These are phyloP conservation scores for Macrocentrus cingulum DNA, from an alignment of 1,140 invertebrate genomes.

Conservation along the genomic window DNA sequence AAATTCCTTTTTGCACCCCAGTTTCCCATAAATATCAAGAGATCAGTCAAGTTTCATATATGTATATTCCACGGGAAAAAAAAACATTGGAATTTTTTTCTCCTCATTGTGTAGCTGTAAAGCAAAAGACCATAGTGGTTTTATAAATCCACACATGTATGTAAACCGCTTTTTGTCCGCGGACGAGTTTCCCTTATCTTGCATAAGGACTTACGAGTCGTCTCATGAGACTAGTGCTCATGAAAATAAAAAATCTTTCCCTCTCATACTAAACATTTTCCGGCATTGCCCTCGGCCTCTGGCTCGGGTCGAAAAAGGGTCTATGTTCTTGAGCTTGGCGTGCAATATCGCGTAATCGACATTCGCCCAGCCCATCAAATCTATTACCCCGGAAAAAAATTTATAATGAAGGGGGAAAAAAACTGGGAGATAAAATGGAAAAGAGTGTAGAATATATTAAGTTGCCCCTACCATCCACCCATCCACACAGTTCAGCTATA, in stretches of 20 bases:
- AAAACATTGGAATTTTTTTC: too few relatives aligned
- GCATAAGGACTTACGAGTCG: constrained; percentile 35
- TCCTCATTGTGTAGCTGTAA: too few relatives aligned
- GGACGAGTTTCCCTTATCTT: constrained; percentile 38
- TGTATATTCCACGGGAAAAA: too few relatives aligned
- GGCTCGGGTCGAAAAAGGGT: not conserved
- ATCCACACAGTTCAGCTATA: constrained; percentile 17
- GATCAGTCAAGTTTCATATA: too few relatives aligned
- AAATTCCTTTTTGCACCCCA: too few relatives aligned
- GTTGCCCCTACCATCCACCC: not conserved
- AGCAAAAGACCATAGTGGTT: too few relatives aligned
- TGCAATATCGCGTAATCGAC: constrained; percentile 11
- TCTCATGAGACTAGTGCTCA: constrained; percentile 30
- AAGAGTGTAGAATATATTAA: constrained; percentile 19
- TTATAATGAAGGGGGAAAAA: constrained; percentile 3
- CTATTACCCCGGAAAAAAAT: constrained; percentile 3
- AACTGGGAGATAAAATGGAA: not conserved
- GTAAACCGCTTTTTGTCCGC: constrained; percentile 22
- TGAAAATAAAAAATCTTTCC: too few relatives aligned
- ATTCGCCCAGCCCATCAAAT: not conserved
- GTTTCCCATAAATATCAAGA: too few relatives aligned
- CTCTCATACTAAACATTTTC: too few relatives aligned
- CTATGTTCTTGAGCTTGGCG: not conserved
- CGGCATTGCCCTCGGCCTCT: not conserved
- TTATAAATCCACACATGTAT: not conserved